phyloP scores from a whole-genome alignment of 2,113 vertebrate species.

The Phodopus roborovskii region DNA sequence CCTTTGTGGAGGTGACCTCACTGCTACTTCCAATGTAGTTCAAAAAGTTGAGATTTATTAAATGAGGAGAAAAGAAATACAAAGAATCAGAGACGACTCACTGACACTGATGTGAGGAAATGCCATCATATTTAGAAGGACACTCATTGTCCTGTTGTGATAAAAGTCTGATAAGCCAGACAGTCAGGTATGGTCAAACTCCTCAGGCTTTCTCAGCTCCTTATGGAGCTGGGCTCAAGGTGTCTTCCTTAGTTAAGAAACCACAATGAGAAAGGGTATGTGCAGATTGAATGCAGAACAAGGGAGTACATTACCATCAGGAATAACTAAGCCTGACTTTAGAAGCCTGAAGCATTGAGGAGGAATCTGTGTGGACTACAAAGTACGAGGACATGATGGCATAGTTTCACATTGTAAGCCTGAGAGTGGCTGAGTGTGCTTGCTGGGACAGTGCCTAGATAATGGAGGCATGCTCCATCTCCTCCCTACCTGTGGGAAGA shows the following conservation, averaged over 20 bases:
- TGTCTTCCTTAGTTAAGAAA: background rate
- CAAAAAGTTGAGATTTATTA: no score
- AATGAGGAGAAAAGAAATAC: background rate
- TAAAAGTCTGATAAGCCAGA: background rate
- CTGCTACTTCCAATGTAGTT: background rate
- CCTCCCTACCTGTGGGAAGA: background rate
- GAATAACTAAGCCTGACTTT: background rate
- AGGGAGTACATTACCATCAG: background rate
- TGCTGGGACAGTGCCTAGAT: background rate
- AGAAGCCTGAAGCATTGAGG: background rate
- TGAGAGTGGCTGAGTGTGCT: background rate
- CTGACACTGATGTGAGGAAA: background rate
- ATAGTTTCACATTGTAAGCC: background rate
- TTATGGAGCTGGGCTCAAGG: no score
- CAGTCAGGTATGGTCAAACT: background rate
- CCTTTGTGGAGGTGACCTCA: background rate
- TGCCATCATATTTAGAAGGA: background rate
- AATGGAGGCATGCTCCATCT: background rate
- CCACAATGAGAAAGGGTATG: background rate
- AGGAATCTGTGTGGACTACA: background rate
- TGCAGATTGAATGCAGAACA: background rate
- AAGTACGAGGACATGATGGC: background rate
- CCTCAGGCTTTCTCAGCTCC: background rate
- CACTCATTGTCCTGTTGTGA: no score
- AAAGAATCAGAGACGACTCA: background rate